Percentiles rank a stretch among this genome's conserved stretches.
phyloP scores from a whole-genome alignment of 2,113 vertebrate genomes.

The Pyrgilauda ruficollis region DNA sequence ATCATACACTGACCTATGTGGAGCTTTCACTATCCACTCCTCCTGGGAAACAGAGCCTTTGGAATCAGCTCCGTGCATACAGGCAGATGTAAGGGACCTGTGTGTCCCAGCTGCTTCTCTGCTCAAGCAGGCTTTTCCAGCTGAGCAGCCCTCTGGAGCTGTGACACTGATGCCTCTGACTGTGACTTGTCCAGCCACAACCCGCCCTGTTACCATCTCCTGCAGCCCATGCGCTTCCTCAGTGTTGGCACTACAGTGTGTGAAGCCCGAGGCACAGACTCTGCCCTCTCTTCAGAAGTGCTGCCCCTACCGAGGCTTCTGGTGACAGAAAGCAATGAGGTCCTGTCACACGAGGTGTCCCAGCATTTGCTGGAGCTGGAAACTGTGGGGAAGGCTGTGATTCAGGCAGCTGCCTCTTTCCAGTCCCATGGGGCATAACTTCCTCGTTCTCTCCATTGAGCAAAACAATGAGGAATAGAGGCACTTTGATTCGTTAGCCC shows the following conservation, averaged over 20 bases:
- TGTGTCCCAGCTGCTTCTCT: background rate
- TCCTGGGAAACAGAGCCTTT: background rate
- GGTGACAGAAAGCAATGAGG: accelerated
- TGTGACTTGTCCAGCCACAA: background rate
- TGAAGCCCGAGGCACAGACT: background rate
- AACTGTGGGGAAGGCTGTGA: background rate
- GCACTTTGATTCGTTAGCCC: background rate
- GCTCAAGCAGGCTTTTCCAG: background rate
- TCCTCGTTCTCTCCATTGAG: background rate
- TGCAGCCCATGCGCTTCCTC: background rate
- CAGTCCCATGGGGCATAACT: background rate
- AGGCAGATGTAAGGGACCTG: background rate
- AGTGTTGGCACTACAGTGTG: accelerated
- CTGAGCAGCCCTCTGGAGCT: background rate
- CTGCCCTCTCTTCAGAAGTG: background rate
- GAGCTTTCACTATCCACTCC: background rate
- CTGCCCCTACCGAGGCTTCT: background rate
- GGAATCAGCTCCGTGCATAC: background rate
- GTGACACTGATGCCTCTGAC: accelerated
- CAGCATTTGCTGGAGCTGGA: background rate
- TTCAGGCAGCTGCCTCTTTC: background rate
- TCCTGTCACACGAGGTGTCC: accelerated
- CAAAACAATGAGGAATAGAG: background rate
- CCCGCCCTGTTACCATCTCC: background rate
- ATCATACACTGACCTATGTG: background rate